A percentile compares a stretch with the other conserved stretches of the same genome.
phyloP scores from a whole-genome alignment of 2,113 vertebrate genomes.

The Mugil cephalus region DNA sequence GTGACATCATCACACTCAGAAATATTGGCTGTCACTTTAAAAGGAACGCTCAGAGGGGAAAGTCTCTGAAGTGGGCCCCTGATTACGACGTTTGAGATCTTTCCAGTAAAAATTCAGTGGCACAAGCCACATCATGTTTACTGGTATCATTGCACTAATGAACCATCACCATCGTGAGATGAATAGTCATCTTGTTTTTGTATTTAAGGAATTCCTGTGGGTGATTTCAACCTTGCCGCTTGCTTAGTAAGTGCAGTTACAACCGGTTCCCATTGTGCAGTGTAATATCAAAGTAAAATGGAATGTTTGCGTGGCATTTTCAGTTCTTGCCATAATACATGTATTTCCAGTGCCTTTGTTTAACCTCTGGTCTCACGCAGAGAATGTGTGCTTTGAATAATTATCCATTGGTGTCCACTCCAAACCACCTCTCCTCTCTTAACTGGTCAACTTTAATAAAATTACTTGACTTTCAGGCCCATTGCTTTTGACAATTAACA shows the following conservation, averaged over 20 bases:
- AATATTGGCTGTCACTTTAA: conserved; percentile 39
- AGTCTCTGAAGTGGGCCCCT: conserved; percentile 52
- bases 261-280: not conserved
- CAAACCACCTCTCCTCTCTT: conserved; percentile 4
- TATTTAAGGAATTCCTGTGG: conserved; percentile 32
- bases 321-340: not conserved
- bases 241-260: not conserved
- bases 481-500: conserved; percentile 9
- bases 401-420: conserved; percentile 4
- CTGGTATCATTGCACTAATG: conserved; percentile 21
- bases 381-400: no score
- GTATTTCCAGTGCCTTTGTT: not conserved
- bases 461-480: not conserved
- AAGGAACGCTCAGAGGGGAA: conserved; percentile 32
- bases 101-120: conserved; percentile 53
- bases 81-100: conserved; percentile 39
- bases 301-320: not conserved
- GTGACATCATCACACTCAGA: conserved; percentile 54
- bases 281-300: not conserved
- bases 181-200: conserved; percentile 34
- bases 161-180: conserved; percentile 1
- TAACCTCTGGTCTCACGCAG: not conserved
- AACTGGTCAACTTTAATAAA: conserved; percentile 10
- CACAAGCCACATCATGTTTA: conserved; percentile 33
- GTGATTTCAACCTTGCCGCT: conserved; percentile 2